Evolutionary conservation across 2,797 vertebrate genomes (phyloP).

Genomic region (Fratercula arctica): DNA sequence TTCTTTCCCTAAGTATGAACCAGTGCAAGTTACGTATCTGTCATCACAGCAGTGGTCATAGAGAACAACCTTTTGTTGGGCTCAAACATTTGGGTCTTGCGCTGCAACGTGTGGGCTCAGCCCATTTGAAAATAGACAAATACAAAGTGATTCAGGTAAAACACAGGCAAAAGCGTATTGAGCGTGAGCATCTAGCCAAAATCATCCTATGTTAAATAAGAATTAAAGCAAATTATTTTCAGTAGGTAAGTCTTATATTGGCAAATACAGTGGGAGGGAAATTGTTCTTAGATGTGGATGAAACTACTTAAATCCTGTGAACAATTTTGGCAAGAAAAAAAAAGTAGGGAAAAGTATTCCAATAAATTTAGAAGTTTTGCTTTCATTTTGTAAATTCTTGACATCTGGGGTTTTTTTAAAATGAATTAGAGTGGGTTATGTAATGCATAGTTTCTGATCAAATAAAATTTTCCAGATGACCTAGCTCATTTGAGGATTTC

Average conservation of each 20-base stretch:
- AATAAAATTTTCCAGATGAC: not conserved
- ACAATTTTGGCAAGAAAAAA: not conserved
- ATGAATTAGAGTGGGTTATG: not conserved
- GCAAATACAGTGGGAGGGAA: not conserved
- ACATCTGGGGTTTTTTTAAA: not conserved
- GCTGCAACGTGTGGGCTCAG: accelerated
- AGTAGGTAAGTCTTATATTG: not conserved
- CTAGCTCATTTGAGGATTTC: not conserved
- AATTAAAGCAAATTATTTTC: not conserved
- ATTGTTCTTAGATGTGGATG: not conserved
- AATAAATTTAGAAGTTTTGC: not conserved
- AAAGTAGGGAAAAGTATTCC: not conserved
- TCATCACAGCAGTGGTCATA: not conserved
- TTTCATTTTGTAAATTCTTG: not conserved
- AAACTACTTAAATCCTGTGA: not conserved
- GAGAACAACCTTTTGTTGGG: not conserved
- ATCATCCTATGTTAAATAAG: not conserved
- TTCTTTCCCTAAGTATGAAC: not conserved
- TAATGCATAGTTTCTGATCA: not conserved
- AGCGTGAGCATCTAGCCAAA: not conserved
- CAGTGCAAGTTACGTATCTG: not conserved
- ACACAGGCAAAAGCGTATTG: not conserved
- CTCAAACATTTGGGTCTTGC: not conserved
- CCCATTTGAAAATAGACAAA: not conserved
- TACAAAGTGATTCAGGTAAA: not conserved